These are phyloP conservation scores for Hoplodrina blanda DNA, from an alignment of 2,888 invertebrate species.

Conservation along the genomic window DNA sequence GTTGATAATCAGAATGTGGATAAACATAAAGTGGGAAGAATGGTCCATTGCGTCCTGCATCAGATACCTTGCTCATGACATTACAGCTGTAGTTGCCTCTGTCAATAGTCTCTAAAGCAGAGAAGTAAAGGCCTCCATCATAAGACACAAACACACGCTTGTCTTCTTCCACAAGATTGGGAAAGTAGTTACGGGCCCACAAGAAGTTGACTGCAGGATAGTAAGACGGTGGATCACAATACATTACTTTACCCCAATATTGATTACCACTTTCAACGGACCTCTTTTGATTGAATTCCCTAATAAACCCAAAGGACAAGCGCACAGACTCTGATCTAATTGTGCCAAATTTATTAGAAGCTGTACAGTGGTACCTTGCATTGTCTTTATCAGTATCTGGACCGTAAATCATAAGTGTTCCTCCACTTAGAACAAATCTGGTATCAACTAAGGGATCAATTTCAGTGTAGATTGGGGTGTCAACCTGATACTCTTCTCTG, in stretches of 20 bases:
- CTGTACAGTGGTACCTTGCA: constrained; percentile 97
- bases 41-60: constrained; percentile 97
- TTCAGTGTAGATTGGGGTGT: constrained; percentile 92
- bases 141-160: constrained; percentile 97
- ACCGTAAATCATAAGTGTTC: constrained; percentile 96
- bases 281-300: constrained; percentile 97
- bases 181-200: constrained; percentile 97
- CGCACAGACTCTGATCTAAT: constrained; percentile 97
- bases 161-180: constrained; percentile 98
- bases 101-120: constrained; percentile 97
- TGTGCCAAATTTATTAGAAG: constrained; percentile 96
- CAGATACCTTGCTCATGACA: constrained; percentile 96
- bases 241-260: constrained; percentile 98
- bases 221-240: constrained; percentile 98
- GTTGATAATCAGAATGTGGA: constrained; percentile 97
- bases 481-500: constrained; percentile 96
- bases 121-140: constrained; percentile 98
- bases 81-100: constrained; percentile 97
- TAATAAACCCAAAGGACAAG: constrained; percentile 96
- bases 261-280: constrained; percentile 96
- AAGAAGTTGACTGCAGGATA: constrained; percentile 97
- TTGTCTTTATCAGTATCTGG: constrained; percentile 95
- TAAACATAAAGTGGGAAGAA: constrained; percentile 95
- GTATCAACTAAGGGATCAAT: constrained; percentile 94
- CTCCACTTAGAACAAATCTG: constrained; percentile 97